Percentiles rank a stretch among this genome's conserved stretches.
Conservation (phyloP, 2,888 invertebrate genomes). For the Tanytarsus gracilentus region DNA sequence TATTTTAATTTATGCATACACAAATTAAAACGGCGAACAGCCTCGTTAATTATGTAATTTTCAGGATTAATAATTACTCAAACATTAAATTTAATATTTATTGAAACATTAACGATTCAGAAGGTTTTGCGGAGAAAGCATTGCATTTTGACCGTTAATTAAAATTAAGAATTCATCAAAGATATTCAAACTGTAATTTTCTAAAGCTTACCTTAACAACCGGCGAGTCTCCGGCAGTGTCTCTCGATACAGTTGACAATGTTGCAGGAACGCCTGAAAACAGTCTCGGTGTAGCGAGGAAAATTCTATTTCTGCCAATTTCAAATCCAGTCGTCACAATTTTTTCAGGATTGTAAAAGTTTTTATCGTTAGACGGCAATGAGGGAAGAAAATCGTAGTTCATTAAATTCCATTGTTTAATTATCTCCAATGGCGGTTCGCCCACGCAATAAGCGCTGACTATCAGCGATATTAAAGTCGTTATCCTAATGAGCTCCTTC, state of each 20-base stretch:
- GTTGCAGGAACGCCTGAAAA: constrained; percentile 70
- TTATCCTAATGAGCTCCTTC: constrained; percentile 12
- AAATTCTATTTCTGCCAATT: constrained; percentile 60
- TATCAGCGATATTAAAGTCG: constrained; percentile 18
- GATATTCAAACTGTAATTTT: constrained; percentile 11
- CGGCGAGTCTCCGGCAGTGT: constrained; percentile 59
- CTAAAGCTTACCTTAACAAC: constrained; percentile 49
- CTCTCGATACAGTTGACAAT: constrained; percentile 57
- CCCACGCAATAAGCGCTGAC: constrained; percentile 9
- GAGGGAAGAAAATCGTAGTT: constrained; percentile 59
- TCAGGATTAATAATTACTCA: no score
- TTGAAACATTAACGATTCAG: no score
- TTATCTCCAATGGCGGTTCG: constrained; percentile 47
- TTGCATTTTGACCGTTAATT: no score
- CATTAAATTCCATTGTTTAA: constrained; percentile 61
- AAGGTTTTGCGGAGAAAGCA: no score
- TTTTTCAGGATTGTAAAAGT: constrained; percentile 53
- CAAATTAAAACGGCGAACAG: no score
- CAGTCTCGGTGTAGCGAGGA: constrained; percentile 65
- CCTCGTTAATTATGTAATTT: no score
- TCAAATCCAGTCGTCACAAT: constrained; percentile 70
- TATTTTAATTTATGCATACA: no score
- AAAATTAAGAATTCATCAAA: constrained; percentile 21
- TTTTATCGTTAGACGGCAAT: constrained; percentile 47
- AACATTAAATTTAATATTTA: no score